Evolutionary conservation across 2,888 invertebrate species (phyloP), one percentile per base, ranked within the genome.

Genomic region (Epinotia demarniana): DNA sequence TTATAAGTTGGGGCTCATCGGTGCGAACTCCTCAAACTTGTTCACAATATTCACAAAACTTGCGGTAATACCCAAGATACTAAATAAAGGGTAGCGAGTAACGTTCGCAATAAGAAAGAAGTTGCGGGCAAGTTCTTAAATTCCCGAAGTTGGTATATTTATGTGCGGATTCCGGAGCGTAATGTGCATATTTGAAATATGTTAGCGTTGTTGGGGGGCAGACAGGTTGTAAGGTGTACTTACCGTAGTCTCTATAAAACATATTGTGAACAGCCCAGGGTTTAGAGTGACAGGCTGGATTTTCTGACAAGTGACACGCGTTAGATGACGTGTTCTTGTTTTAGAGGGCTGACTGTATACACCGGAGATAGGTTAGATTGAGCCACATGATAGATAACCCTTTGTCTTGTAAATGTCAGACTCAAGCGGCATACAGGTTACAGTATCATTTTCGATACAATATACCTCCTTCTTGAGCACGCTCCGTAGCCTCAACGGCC

Each of bases 81-180:
- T 73, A 69, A 74, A 74, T 69, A 74, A 74, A 69, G 46, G 57
- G 68, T 62, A 43, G 39, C 13, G 58, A 72, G 72, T 72, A 64
- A 73, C 55, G 49, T 64, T 39, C 33, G 74, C 49, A 69, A 68
- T 69, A 75, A 75, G 64, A 53, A 58, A 19, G 58, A 66, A 70
- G 63, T 69, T 69, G 69, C 23, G 18, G 62, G 12, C 27, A 60
- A 74, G 64, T 75, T 75, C 60, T 75, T 58, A 74, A 70, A 74
- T 74, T 66, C 70, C 53, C 57, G 23, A 71, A 75, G 39, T 75
- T 75, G 4, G 39, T 60, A 66, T 75, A 75, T 75, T 75, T 75
- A 75, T 75, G 75, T 23, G 60, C 27, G 53, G 64, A 53, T 64
- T 64, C 62, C 1, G 8, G 60, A 55, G 27, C 6, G 46, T 73